These are phyloP conservation scores for Lithophane semibrunnea DNA, from an alignment of 2,888 invertebrate species.

Conservation along the genomic window DNA sequence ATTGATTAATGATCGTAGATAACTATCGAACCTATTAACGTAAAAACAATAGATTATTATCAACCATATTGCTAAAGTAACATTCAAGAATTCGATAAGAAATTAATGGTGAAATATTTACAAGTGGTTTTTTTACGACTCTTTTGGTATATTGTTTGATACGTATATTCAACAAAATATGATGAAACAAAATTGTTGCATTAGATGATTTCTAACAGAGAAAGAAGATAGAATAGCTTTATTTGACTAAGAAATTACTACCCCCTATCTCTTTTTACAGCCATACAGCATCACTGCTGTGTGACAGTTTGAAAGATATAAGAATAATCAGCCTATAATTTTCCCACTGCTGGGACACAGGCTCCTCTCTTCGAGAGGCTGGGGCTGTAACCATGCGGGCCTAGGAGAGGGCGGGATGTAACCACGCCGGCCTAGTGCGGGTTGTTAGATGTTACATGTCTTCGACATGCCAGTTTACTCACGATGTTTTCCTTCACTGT, in stretches of 20 bases:
- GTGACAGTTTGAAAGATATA: too few species aligned
- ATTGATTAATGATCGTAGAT: constrained; percentile 43
- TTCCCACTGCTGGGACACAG: too few species aligned
- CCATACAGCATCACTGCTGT: too few species aligned
- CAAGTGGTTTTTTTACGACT: neutral
- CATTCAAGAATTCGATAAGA: neutral
- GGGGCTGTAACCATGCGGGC: too few species aligned
- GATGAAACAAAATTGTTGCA: neutral
- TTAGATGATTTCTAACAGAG: neutral
- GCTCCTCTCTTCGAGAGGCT: too few species aligned
- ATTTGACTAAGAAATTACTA: neutral
- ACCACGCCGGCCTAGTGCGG: too few species aligned
- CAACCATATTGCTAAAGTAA: constrained; percentile 4
- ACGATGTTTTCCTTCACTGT: too few species aligned
- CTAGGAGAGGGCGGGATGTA: too few species aligned
- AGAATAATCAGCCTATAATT: too few species aligned
- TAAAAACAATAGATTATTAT: constrained; percentile 28
- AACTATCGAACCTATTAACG: constrained; percentile 17
- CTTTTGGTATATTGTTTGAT: neutral
- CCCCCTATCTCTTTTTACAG: too few species aligned
- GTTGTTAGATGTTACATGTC: too few species aligned
- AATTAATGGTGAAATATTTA: neutral
- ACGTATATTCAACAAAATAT: neutral
- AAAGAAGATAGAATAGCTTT: neutral
- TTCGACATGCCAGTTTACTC: too few species aligned